Percentiles rank a stretch among this genome's conserved stretches.
These are phyloP conservation scores for Aphelenchoides fujianensis DNA, from an alignment of 1,140 invertebrate species.

Conservation along the genomic window DNA sequence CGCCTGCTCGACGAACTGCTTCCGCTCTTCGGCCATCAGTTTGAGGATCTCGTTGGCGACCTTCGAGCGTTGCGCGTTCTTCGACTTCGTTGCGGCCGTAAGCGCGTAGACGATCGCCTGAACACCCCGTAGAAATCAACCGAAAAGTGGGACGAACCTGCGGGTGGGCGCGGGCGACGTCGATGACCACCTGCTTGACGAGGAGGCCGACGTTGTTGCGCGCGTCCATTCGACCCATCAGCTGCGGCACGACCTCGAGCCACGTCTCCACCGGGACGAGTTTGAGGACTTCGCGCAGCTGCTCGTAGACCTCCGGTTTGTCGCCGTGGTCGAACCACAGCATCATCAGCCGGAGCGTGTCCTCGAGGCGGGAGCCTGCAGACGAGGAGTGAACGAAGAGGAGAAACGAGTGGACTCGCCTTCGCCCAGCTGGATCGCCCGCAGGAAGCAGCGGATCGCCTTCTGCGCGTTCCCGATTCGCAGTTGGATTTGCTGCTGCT, in stretches of 20 bases:
- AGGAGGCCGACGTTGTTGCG: conserved; percentile 80
- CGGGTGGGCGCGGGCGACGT: conserved; percentile 78
- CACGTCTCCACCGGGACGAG: conserved; percentile 94
- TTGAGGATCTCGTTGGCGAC: conserved; percentile 93
- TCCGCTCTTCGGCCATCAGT: conserved; percentile 89
- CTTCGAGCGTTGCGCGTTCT: conserved; percentile 75
- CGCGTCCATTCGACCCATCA: conserved; percentile 95
- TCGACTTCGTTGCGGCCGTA: conserved; percentile 93
- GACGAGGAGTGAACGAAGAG: conserved; percentile 10
- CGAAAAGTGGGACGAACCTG: conserved; percentile 63
- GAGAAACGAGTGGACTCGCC: too few relatives aligned
- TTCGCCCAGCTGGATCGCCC: conserved; percentile 78
- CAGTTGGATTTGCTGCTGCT: conserved; percentile 10
- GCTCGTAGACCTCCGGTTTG: conserved; percentile 85
- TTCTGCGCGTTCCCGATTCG: conserved; percentile 75
- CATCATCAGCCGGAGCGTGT: conserved; percentile 85
- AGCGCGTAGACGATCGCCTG: conserved; percentile 93
- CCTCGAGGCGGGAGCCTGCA: conserved; percentile 90
- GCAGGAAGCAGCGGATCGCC: conserved; percentile 90
- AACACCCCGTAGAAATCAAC: not conserved
- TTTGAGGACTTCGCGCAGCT: conserved; percentile 83
- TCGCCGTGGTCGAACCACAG: conserved; percentile 94
- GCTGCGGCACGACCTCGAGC: conserved; percentile 97
- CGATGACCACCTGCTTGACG: conserved; percentile 86
- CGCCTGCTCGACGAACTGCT: conserved; percentile 83